phyloP scores from a whole-genome alignment of 2,113 vertebrate species.

The Boleophthalmus pectinirostris region DNA sequence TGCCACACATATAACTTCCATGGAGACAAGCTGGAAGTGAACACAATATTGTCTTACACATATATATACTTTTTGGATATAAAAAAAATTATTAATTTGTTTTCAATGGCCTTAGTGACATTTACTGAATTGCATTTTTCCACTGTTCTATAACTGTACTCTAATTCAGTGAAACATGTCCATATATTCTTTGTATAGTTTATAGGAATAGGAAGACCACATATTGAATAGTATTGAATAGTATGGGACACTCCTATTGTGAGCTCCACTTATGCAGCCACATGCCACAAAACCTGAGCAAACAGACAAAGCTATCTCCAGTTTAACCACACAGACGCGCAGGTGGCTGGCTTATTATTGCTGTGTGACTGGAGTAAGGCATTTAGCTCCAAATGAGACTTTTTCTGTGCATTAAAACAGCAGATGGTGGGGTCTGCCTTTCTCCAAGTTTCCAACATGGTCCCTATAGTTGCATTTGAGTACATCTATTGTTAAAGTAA shows the following conservation, averaged over 20 bases:
- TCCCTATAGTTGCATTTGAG: constrained; percentile 26
- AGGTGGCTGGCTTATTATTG: constrained; percentile 33
- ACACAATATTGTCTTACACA: no score
- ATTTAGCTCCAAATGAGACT: constrained; percentile 47
- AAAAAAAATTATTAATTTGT: neutral
- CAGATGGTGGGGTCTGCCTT: constrained; percentile 10
- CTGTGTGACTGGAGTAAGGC: constrained; percentile 26
- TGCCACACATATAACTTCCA: no score
- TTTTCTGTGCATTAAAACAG: constrained; percentile 31
- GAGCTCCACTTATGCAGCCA: constrained; percentile 28
- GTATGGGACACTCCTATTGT: constrained; percentile 21
- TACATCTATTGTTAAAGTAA: constrained; percentile 54
- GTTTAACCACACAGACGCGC: constrained; percentile 29
- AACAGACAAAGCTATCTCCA: constrained; percentile 36
- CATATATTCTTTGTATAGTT: neutral
- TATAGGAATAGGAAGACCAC: neutral
- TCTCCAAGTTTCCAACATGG: constrained; percentile 11
- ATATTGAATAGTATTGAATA: constrained; percentile 8
- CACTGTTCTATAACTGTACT: neutral
- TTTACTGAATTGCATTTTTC: neutral
- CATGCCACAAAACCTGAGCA: constrained; percentile 21
- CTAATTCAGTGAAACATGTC: neutral
- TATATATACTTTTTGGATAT: no score
- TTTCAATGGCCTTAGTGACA: neutral
- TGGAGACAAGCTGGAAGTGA: no score